These are phyloP conservation scores for Passerina amoena DNA, from an alignment of 2,113 vertebrate genomes.

Conservation along the genomic window DNA sequence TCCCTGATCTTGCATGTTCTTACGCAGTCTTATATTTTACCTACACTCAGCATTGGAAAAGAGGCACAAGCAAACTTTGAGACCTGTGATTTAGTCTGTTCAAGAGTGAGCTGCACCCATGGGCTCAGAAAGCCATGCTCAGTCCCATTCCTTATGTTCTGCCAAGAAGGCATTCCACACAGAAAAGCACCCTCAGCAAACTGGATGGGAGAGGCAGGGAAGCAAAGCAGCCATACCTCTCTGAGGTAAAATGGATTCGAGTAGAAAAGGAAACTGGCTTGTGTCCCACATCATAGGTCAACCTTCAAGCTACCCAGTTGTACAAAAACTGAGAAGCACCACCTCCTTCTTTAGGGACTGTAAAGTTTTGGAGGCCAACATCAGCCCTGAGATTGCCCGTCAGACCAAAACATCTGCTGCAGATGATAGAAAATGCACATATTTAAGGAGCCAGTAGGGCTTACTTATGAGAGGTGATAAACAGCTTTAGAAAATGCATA, in stretches of 20 bases:
- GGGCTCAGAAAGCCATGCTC: neutral
- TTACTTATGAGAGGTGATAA: neutral
- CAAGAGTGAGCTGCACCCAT: neutral
- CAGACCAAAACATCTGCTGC: neutral
- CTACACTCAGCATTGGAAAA: neutral
- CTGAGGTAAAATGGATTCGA: neutral
- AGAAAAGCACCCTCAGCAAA: neutral
- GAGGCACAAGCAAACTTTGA: neutral
- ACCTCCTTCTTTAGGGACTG: neutral
- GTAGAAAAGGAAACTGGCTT: neutral
- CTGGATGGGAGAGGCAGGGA: neutral
- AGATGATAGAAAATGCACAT: neutral
- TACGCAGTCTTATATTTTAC: neutral
- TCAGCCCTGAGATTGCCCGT: neutral
- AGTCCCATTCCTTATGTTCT: neutral
- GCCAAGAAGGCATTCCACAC: neutral
- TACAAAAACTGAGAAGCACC: neutral
- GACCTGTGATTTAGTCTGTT: neutral
- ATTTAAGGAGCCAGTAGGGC: neutral
- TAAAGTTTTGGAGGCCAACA: neutral
- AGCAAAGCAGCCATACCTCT: neutral
- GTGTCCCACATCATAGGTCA: neutral
- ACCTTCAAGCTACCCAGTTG: neutral
- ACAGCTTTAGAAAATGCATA: neutral
- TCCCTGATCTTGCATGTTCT: neutral